Evolutionary conservation across 2,797 vertebrate species (phyloP).

Genomic region (Otus scops): DNA sequence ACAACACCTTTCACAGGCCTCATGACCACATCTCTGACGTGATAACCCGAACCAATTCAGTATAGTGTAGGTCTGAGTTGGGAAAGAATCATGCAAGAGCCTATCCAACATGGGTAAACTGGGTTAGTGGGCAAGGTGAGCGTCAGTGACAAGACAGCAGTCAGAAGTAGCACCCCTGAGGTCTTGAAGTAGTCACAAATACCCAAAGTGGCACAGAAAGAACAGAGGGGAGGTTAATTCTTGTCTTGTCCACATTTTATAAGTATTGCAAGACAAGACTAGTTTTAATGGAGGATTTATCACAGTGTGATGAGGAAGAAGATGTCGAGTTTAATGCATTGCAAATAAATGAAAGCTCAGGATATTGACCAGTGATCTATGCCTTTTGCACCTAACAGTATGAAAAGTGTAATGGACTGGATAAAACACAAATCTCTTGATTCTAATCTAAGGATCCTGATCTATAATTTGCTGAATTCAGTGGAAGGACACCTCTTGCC

Average conservation of each 20-base stretch:
- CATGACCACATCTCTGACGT: rapidly evolving
- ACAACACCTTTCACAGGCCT: background rate
- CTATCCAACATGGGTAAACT: background rate
- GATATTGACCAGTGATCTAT: background rate
- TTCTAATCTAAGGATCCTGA: background rate
- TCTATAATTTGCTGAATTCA: background rate
- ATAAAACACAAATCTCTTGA: background rate
- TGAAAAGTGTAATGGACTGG: background rate
- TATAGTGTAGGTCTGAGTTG: background rate
- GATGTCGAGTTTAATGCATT: background rate
- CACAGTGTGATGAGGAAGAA: background rate
- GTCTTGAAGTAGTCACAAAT: background rate
- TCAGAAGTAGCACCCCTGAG: background rate
- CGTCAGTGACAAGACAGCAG: background rate
- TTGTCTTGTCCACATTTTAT: background rate
- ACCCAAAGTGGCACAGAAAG: background rate
- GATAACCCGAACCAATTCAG: background rate
- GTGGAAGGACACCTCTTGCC: background rate
- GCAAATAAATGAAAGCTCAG: background rate
- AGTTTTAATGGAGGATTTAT: background rate
- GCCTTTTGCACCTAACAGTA: background rate
- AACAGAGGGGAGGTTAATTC: background rate
- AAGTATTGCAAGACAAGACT: background rate
- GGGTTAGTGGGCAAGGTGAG: background rate
- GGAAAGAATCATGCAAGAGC: background rate